Conservation (phyloP, 2,888 invertebrate species). For the Drosophila mulleri region DNA sequence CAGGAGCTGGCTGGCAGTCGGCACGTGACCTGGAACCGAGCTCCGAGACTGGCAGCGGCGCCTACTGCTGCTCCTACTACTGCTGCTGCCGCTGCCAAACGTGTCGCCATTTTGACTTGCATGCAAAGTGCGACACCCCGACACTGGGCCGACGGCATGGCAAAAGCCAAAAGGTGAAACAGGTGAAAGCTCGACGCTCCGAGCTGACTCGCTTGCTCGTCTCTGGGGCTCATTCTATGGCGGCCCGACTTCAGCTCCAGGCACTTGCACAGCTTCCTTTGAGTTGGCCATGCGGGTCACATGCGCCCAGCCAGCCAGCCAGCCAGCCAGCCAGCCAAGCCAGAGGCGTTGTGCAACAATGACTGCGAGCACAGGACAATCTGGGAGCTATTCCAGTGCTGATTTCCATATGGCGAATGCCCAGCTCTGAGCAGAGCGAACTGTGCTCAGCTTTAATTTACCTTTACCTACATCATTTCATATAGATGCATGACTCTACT, state of each 20-base stretch:
- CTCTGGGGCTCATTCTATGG: constrained; percentile 34
- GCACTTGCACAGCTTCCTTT: constrained; percentile 22
- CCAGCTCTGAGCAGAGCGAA: not conserved
- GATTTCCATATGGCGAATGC: not conserved
- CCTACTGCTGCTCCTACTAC: constrained; percentile 20
- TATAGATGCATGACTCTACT: not conserved
- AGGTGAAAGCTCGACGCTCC: constrained; percentile 24
- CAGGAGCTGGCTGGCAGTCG: constrained; percentile 11
- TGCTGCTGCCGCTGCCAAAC: constrained; percentile 27
- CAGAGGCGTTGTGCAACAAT: constrained; percentile 16
- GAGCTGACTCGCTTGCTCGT: constrained; percentile 11
- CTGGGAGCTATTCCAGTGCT: not conserved
- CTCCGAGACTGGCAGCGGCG: constrained; percentile 18
- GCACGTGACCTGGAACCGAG: constrained; percentile 64
- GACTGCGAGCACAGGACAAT: not conserved
- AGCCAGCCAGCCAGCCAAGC: constrained; percentile 5
- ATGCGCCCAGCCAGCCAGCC: constrained; percentile 1
- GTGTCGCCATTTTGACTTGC: constrained; percentile 57
- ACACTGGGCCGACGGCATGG: constrained; percentile 7
- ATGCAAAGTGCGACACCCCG: constrained; percentile 49
- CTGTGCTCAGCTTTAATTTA: not conserved
- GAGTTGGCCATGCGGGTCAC: constrained; percentile 37
- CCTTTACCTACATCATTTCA: not conserved
- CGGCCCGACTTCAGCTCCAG: not conserved
- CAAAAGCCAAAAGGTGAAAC: constrained; percentile 51